Evolutionary conservation across 2,797 vertebrate genomes (phyloP), one percentile per base, ranked within the genome.

Genomic region (Spizella passerina): DNA sequence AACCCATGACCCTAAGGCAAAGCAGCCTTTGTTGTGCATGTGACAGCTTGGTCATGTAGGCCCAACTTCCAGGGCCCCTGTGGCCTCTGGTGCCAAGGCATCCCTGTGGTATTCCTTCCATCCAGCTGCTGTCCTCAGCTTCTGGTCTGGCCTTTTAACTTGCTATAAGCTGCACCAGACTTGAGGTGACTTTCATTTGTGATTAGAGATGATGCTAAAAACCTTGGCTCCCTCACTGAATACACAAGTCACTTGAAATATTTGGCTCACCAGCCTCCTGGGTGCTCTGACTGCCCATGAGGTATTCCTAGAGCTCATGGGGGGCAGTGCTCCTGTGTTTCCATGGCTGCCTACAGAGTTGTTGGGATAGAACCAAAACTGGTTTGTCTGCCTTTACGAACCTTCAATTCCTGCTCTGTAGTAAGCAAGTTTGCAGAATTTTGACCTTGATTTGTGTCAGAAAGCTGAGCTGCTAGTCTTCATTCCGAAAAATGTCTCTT

Each of bases 401-500:
- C 70, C 47, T 69, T 73, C 60, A 55, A 1, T 12, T 68, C 20
- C 29, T 24, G 6, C 12, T 59, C 69, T 56, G 32, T 44, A 41
- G 18, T 56, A 41, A 79, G 12, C 0, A 0, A 34, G 3, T 7
- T 15, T 47, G 49, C 30, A 27, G 34, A 60, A 78, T 64, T 86
- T 83, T 19, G 11, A 50, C 63, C 47, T 82, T 69, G 47, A 19
- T 73, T 77, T 60, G 10, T 16, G 29, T 77, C 38, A 57, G 73
- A 41, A 78, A 78, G 41, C n/a, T 43, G 61, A 88, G 50, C 27
- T 91, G 36, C 30, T 4, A 4, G 29, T 53, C 47, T 32, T 76
- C 12, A 30, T 57, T 77, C 27, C 39, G 39, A 32, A 26, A 77
- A 71, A 24, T 12, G 27, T 32, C 34, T 52, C 27, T 55, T 59